Evolutionary conservation across 2,888 invertebrate genomes (phyloP).

Genomic region (Pyralis farinalis): DNA sequence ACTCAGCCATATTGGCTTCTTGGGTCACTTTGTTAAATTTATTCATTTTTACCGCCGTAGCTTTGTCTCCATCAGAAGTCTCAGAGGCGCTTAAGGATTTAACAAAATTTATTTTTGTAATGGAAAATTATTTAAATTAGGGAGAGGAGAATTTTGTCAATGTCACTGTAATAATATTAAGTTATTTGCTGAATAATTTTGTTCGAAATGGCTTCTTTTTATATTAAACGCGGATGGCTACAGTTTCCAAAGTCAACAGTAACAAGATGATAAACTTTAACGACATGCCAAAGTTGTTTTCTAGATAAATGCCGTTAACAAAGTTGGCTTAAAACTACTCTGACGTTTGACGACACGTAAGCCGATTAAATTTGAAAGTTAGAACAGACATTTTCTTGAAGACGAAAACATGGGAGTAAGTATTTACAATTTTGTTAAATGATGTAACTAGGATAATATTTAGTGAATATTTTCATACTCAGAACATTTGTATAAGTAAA

Average conservation of each 20-base stretch:
- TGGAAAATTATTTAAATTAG: constrained; percentile 36
- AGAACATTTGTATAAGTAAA: no score
- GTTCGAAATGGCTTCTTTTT: neutral
- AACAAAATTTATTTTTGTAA: constrained; percentile 28
- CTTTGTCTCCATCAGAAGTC: constrained; percentile 18
- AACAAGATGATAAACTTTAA: constrained; percentile 3
- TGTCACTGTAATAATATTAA: constrained; percentile 12
- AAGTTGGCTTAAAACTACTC: neutral
- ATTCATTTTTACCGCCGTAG: constrained; percentile 13
- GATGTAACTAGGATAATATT: no score
- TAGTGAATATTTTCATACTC: no score
- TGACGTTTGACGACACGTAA: constrained; percentile 1
- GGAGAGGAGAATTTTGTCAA: constrained; percentile 16
- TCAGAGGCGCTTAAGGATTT: constrained; percentile 26
- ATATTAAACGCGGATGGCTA: neutral
- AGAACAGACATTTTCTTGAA: neutral
- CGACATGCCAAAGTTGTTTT: constrained; percentile 1
- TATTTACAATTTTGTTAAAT: no score
- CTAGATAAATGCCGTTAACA: constrained; percentile 7
- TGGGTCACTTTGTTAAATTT: constrained; percentile 1
- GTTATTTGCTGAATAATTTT: constrained; percentile 8
- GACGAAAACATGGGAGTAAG: no score
- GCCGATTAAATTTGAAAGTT: constrained; percentile 22
- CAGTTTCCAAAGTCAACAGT: neutral
- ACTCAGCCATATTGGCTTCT: no score